These are phyloP conservation scores for Mythimna impura DNA, from an alignment of 2,888 invertebrate species.

Conservation along the genomic window DNA sequence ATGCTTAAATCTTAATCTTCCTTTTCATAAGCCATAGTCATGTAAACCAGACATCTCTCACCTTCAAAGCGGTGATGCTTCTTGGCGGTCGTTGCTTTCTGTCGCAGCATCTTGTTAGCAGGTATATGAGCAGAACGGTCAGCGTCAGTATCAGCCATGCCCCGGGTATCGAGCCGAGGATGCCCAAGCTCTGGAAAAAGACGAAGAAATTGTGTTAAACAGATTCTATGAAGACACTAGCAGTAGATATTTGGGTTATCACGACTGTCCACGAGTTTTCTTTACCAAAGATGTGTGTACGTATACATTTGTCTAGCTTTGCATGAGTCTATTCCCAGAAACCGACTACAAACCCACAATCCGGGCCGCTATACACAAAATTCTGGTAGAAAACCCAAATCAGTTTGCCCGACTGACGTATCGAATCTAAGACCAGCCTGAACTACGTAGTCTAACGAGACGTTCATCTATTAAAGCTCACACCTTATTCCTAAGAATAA, in stretches of 20 bases:
- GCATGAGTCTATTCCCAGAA: background rate
- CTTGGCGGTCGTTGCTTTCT: constrained; percentile 96
- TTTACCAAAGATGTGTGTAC: background rate
- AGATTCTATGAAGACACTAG: background rate
- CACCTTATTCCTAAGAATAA: too few relatives aligned
- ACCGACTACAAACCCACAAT: background rate
- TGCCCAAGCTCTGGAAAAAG: constrained; percentile 95
- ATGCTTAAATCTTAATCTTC: background rate
- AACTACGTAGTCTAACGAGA: background rate
- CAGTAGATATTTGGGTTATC: background rate
- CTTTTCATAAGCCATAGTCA: background rate
- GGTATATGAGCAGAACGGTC: constrained; percentile 96
- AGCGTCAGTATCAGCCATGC: constrained; percentile 97
- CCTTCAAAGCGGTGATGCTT: constrained; percentile 96
- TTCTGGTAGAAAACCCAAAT: background rate
- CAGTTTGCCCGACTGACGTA: background rate
- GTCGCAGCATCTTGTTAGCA: constrained; percentile 98
- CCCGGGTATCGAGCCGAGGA: constrained; percentile 98
- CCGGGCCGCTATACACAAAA: background rate
- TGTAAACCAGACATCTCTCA: constrained; percentile 48
- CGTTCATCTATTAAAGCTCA: background rate
- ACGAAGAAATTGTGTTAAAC: background rate
- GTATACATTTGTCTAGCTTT: background rate
- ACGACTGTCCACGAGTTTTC: background rate
- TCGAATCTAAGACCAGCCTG: background rate